phyloP scores from a whole-genome alignment of 2,888 invertebrate genomes.

The Lamproptera curius region DNA sequence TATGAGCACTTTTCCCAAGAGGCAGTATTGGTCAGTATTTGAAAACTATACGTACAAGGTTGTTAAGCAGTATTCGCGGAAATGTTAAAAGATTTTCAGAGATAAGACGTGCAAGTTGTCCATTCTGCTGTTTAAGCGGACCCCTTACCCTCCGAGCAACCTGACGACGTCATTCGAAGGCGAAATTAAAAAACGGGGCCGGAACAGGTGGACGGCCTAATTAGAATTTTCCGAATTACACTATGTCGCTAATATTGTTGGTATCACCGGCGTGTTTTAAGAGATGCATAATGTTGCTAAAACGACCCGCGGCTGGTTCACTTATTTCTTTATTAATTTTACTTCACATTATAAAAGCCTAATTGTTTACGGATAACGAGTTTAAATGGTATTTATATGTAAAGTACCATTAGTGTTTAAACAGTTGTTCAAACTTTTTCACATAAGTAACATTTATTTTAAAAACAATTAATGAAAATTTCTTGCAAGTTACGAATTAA shows the following conservation, averaged over 20 bases:
- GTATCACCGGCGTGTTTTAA: slow-evolving; percentile 38
- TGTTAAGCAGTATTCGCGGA: no score
- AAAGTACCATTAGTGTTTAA: no score
- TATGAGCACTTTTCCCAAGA: slow-evolving; percentile 16
- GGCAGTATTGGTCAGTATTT: not conserved
- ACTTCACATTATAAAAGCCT: no score
- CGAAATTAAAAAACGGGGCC: slow-evolving; percentile 62
- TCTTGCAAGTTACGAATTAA: no score
- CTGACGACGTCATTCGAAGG: slow-evolving; percentile 58
- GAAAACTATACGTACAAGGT: no score
- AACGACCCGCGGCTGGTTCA: no score
- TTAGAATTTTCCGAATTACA: slow-evolving; percentile 74
- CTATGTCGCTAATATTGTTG: slow-evolving; percentile 44
- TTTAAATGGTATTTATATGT: no score
- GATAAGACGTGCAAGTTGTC: slow-evolving; percentile 40
- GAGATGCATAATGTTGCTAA: slow-evolving; percentile 25
- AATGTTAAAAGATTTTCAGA: slow-evolving; percentile 29
- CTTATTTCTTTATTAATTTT: no score
- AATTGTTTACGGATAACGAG: no score
- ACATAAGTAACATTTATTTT: no score
- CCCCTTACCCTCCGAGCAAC: slow-evolving; percentile 55
- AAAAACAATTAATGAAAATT: no score
- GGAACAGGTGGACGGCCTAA: slow-evolving; percentile 68
- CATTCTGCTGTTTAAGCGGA: slow-evolving; percentile 48
- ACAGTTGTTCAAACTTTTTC: no score